Conservation (phyloP, 2,888 invertebrate species). For the Amiota communis region DNA sequence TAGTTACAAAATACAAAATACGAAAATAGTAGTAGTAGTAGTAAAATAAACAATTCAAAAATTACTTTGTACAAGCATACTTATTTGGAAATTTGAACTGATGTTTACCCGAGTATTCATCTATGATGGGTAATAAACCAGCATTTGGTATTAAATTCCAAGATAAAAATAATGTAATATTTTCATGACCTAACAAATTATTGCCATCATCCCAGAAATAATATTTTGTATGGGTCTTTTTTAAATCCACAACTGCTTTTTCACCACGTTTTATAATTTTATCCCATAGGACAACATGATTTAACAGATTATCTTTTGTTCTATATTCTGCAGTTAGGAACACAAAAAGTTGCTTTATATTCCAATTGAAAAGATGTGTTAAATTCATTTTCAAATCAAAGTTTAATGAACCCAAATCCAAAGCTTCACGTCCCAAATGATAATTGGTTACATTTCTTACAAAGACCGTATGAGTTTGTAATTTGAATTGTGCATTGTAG, state of each 20-base stretch:
- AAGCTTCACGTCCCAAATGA: slow-evolving; percentile 92
- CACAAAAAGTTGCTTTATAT: slow-evolving; percentile 97
- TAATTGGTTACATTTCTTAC: slow-evolving; percentile 99
- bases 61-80: background rate
- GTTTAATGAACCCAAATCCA: slow-evolving; percentile 95
- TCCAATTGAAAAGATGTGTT: slow-evolving; percentile 97
- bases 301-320: slow-evolving; percentile 88
- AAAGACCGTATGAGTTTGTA: slow-evolving; percentile 86
- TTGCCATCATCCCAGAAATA: slow-evolving; percentile 99
- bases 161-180: background rate
- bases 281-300: slow-evolving; percentile 98
- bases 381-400: slow-evolving; percentile 96
- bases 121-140: background rate
- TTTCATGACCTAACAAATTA: slow-evolving; percentile 79
- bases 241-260: slow-evolving; percentile 91
- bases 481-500: slow-evolving; percentile 87
- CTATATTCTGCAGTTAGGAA: slow-evolving; percentile 97
- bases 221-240: slow-evolving; percentile 97
- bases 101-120: too few species aligned
- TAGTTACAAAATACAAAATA: background rate
- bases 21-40: too few species aligned
- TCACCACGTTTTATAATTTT: slow-evolving; percentile 96
- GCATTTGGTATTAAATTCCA: slow-evolving; percentile 12
- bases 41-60: background rate
- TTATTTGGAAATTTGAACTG: too few species aligned